A percentile compares a stretch with the other conserved stretches of the same genome.
phyloP scores from a whole-genome alignment of 2,113 vertebrate genomes.

The Oncorhynchus masou region DNA sequence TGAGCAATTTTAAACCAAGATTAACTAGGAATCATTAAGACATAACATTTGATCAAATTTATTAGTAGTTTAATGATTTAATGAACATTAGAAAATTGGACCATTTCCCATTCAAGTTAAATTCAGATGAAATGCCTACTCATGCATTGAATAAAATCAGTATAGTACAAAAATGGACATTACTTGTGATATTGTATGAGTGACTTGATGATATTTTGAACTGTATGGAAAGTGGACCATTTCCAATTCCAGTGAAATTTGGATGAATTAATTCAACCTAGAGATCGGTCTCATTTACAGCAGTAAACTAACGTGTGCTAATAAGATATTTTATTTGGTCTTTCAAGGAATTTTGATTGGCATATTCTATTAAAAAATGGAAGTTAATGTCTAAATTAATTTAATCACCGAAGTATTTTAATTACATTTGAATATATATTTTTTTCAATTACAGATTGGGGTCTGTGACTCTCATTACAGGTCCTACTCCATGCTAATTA shows the following conservation, averaged over 20 bases:
- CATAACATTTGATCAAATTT: too few species aligned
- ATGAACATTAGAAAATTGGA: too few species aligned
- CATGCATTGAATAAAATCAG: too few species aligned
- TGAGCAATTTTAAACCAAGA: too few species aligned
- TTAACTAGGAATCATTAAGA: too few species aligned
- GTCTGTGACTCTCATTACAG: background rate
- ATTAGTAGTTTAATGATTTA: too few species aligned
- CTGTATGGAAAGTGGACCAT: too few species aligned
- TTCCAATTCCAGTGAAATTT: background rate
- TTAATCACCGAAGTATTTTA: background rate
- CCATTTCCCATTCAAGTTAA: too few species aligned
- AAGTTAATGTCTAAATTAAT: background rate
- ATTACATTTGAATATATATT: background rate
- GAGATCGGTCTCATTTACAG: background rate
- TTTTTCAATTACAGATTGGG: background rate
- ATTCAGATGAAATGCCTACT: too few species aligned
- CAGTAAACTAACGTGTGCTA: background rate
- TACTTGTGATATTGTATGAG: too few species aligned
- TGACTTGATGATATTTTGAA: too few species aligned
- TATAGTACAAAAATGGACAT: too few species aligned
- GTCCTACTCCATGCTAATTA: background rate
- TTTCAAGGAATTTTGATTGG: background rate
- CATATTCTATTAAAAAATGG: background rate
- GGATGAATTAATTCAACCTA: background rate
- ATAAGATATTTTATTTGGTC: background rate